Conservation (phyloP, 2,888 invertebrate genomes). For the Drosophila aldrichi region DNA sequence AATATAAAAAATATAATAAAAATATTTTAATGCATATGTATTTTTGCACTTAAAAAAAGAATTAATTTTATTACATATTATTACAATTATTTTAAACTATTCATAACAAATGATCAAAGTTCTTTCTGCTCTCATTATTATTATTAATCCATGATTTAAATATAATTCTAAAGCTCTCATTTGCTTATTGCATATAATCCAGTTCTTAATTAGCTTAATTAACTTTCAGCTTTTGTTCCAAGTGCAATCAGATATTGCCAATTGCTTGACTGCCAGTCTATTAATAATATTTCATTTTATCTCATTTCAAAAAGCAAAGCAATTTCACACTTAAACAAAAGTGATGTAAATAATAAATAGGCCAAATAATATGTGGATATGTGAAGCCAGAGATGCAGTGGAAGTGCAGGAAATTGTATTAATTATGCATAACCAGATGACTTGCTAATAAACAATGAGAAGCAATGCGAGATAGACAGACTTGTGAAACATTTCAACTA, state of each 20-base stretch:
- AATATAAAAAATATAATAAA: too few species aligned
- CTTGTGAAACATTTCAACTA: slow-evolving; percentile 34
- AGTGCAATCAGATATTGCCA: background rate
- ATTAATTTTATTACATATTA: too few species aligned
- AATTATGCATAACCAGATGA: slow-evolving; percentile 29
- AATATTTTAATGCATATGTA: too few species aligned
- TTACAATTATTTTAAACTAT: too few species aligned
- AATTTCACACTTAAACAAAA: slow-evolving; percentile 1
- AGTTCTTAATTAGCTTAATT: background rate
- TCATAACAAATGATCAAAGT: too few species aligned
- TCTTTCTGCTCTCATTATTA: too few species aligned
- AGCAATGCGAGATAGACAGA: slow-evolving; percentile 20
- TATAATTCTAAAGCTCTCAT: background rate
- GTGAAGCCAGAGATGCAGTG: background rate
- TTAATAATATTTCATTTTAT: background rate
- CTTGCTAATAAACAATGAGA: slow-evolving; percentile 36
- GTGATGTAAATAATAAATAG: slow-evolving; percentile 8
- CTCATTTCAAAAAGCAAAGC: background rate
- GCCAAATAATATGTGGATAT: slow-evolving; percentile 1
- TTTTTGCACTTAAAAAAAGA: too few species aligned
- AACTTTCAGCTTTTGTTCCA: background rate
- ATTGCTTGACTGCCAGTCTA: background rate
- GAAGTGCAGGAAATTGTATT: slow-evolving; percentile 19
- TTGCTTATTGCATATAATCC: background rate
- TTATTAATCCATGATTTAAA: too few species aligned